phyloP scores from a whole-genome alignment of 2,888 invertebrate genomes.

The Panopea generosa region DNA sequence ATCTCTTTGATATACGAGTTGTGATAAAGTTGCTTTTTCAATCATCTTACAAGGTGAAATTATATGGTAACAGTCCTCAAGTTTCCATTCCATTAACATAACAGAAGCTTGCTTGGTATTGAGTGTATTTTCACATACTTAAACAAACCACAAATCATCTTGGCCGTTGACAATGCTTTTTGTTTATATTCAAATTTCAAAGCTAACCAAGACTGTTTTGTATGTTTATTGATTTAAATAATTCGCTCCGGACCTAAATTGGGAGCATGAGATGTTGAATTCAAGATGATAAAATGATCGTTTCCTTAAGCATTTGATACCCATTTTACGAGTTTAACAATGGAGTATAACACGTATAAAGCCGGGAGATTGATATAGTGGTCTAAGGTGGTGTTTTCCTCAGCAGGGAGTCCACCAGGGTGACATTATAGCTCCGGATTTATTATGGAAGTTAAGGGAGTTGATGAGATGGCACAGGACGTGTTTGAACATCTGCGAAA shows the following conservation, averaged over 20 bases:
- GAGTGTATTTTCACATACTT: slow-evolving; percentile 60
- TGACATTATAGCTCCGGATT: slow-evolving; percentile 55
- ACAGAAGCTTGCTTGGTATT: slow-evolving; percentile 54
- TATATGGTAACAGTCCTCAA: slow-evolving; percentile 57
- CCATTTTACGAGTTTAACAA: slow-evolving; percentile 59
- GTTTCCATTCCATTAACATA: slow-evolving; percentile 58
- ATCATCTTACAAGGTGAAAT: slow-evolving; percentile 51
- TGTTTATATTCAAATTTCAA: slow-evolving; percentile 65
- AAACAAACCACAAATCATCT: slow-evolving; percentile 58
- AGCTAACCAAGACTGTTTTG: slow-evolving; percentile 58
- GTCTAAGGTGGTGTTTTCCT: slow-evolving; percentile 51
- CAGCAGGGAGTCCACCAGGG: slow-evolving; percentile 54
- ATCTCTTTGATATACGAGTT: slow-evolving; percentile 47
- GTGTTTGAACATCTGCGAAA: slow-evolving; percentile 50
- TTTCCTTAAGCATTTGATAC: slow-evolving; percentile 64
- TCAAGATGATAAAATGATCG: slow-evolving; percentile 60
- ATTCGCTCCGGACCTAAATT: slow-evolving; percentile 56
- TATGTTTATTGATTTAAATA: slow-evolving; percentile 66
- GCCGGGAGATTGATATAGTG: slow-evolving; percentile 51
- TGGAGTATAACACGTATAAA: slow-evolving; percentile 41
- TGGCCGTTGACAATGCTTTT: slow-evolving; percentile 50
- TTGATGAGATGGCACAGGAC: slow-evolving; percentile 40
- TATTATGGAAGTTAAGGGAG: slow-evolving; percentile 47
- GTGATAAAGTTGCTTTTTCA: slow-evolving; percentile 49
- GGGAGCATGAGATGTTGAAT: slow-evolving; percentile 56